Base-by-base conservation (phyloP, 2,797 vertebrate species). In the Alectoris magna region DNA sequence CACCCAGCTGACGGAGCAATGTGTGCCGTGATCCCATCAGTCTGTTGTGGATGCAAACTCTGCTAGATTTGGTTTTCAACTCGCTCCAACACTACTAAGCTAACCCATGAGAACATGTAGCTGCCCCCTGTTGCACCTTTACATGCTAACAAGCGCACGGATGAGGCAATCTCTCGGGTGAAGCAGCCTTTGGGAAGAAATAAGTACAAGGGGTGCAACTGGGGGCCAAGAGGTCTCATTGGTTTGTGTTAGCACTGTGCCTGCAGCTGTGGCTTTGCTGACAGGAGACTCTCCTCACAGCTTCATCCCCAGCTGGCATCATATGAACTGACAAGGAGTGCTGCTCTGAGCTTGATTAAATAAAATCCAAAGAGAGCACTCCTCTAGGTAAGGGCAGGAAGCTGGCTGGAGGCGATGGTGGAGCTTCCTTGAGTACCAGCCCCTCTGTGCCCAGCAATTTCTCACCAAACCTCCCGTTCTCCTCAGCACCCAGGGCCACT, bases 31-130 rank as follows among this genome's bases (percentile, higher is more conserved):
- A 51, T 72, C 38, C 49, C 51, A 48, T 6, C 21, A 48, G 43
- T 70, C 85, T 53, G 34, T n/a, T 49, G 69, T 0, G 0, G 43
- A n/a, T 31, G 21, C n/a, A 83, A 53, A 59, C 36, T 9, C 43
- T 13, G 3, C 29, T 29, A 9, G 1, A 21, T 38, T 34, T 29
- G 36, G 6, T 79, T 69, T 59, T 90, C 64, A 38, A 51, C 38
- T 14, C 0, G 0, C 39, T 81, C 67, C 74, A 78, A 55, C 39
- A n/a, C 39, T 58, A 31, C 58, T 48, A 39, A 48, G 10, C 26
- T 49, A 29, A 9, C 19, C 18, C 0, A 0, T 59, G 34, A 74
- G 14, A 76, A 31, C 7, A 1, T 26, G 8, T 4, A 79, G 44
- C 60, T 36, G 84, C 9, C 24, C 14, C 22, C 9, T 10, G 6